Evolutionary conservation across 2,797 vertebrate genomes (phyloP).

Genomic region (Steatocranus sp.): DNA sequence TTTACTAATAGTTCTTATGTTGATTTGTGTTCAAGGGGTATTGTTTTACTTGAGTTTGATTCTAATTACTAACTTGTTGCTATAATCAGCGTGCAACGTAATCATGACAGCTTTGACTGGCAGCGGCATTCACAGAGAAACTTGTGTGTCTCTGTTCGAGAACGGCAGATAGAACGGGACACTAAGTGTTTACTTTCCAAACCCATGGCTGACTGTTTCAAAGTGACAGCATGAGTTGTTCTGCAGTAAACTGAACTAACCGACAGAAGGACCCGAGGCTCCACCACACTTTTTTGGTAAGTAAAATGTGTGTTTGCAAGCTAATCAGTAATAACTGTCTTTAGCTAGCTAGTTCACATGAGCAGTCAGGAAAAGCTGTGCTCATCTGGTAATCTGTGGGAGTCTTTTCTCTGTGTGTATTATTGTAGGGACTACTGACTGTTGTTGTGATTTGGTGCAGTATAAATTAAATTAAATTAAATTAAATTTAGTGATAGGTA

Average conservation of each 20-base stretch:
- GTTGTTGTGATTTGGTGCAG: neutral
- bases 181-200: neutral
- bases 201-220: neutral
- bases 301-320: neutral
- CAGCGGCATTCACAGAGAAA: neutral
- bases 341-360: neutral
- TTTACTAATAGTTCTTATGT: neutral
- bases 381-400: neutral
- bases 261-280: neutral
- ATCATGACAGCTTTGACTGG: neutral
- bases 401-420: neutral
- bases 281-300: neutral
- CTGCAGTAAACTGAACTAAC: neutral
- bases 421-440: neutral
- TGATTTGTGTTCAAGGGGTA: neutral
- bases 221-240: neutral
- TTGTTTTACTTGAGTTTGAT: neutral
- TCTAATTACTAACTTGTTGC: neutral
- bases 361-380: neutral
- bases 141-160: neutral
- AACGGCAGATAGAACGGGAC: neutral
- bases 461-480: neutral
- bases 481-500: neutral
- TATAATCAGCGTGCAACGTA: neutral
- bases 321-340: neutral